These are phyloP conservation scores for Pluvialis apricaria DNA, from an alignment of 2,113 vertebrate genomes.

Conservation along the genomic window DNA sequence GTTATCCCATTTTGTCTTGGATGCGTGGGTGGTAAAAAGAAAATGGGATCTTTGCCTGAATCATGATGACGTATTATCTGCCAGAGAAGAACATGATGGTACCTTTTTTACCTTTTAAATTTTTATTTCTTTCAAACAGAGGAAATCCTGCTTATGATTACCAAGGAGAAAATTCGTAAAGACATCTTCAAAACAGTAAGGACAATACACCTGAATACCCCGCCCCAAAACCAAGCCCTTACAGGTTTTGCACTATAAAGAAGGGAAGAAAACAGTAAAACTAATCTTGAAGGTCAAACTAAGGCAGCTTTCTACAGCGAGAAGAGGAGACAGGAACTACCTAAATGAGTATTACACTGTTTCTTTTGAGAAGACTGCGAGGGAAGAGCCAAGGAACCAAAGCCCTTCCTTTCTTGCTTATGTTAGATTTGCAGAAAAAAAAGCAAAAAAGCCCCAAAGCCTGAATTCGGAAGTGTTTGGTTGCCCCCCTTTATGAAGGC, in stretches of 20 bases:
- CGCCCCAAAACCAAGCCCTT: neutral
- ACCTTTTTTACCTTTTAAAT: neutral
- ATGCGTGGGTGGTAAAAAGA: neutral
- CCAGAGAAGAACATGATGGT: neutral
- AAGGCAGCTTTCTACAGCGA: neutral
- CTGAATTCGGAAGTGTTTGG: neutral
- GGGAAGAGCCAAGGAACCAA: neutral
- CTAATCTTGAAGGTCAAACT: neutral
- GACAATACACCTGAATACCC: neutral
- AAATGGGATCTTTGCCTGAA: constrained; percentile 37
- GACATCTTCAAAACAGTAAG: neutral
- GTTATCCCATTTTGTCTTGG: constrained; percentile 27
- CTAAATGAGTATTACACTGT: neutral
- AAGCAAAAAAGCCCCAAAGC: neutral
- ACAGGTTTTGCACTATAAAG: neutral
- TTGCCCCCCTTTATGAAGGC: neutral
- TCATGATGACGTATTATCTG: neutral
- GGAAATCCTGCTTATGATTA: neutral
- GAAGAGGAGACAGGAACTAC: neutral
- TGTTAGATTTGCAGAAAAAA: neutral
- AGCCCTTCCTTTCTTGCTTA: neutral
- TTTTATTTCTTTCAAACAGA: neutral
- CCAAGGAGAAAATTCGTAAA: neutral
- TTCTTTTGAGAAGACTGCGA: neutral
- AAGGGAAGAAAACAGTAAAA: neutral